Conservation (phyloP, 2,113 vertebrate species). For the Pterocles burchelli region DNA sequence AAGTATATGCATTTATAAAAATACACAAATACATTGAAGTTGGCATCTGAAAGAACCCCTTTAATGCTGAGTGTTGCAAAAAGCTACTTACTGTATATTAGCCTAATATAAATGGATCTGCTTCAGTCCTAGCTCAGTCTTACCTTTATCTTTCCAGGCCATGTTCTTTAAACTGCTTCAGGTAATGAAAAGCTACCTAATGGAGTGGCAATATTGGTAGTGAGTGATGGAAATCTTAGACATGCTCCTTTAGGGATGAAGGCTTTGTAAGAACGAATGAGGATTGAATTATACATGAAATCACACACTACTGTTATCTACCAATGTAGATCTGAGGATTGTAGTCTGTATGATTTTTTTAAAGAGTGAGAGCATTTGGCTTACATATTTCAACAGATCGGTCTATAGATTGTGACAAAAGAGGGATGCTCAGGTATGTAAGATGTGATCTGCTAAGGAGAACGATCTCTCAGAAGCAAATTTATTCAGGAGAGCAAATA, state of each 20-base stretch:
- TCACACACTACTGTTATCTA: not conserved
- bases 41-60: not conserved
- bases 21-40: not conserved
- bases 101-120: not conserved
- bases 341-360: not conserved
- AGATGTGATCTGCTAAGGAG: not conserved
- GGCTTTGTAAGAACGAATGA: not conserved
- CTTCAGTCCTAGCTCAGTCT: not conserved
- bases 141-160: not conserved
- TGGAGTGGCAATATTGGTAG: not conserved
- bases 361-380: not conserved
- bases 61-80: not conserved
- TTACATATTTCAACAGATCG: not conserved
- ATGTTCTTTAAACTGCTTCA: slow-evolving; percentile 36
- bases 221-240: not conserved
- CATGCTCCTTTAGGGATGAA: not conserved
- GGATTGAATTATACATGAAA: not conserved
- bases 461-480: not conserved
- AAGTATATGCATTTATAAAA: not conserved
- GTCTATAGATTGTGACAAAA: not conserved
- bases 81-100: not conserved
- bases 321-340: not conserved
- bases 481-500: not conserved
- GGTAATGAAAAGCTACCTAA: not conserved
- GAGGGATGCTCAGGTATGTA: not conserved